Evolutionary conservation across 2,888 invertebrate genomes (phyloP).

Genomic region (Criorhina ranunculi): DNA sequence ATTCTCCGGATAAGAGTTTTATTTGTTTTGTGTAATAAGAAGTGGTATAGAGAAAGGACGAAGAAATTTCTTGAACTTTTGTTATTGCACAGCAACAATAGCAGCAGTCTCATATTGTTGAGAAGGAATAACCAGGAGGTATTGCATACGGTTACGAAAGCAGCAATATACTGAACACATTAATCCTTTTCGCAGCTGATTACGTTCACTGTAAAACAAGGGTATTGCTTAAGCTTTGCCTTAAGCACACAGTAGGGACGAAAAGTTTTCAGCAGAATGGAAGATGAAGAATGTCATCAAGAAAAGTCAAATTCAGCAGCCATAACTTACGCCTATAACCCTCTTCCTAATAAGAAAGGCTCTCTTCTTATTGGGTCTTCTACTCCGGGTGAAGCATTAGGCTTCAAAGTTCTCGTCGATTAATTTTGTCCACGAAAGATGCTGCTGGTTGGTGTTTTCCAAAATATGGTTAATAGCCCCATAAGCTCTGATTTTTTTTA

Average conservation of each 20-base stretch:
- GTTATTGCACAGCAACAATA: neutral
- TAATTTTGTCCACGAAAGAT: too few species aligned
- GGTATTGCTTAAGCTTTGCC: conserved; percentile 8
- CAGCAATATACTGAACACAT: conserved; percentile 37
- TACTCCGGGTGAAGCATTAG: too few species aligned
- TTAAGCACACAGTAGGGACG: conserved; percentile 21
- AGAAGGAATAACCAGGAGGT: conserved; percentile 22
- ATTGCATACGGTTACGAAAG: conserved; percentile 29
- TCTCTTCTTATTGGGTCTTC: too few species aligned
- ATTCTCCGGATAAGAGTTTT: conserved; percentile 42
- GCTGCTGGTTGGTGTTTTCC: too few species aligned
- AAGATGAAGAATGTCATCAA: too few species aligned
- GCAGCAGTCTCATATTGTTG: conserved; percentile 9
- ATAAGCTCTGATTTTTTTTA: too few species aligned
- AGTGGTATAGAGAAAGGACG: neutral
- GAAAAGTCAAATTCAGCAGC: too few species aligned
- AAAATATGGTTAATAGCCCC: too few species aligned
- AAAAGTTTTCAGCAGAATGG: neutral
- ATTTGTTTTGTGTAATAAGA: neutral
- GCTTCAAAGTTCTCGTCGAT: too few species aligned
- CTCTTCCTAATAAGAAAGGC: too few species aligned
- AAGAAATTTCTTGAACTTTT: neutral
- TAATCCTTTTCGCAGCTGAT: conserved; percentile 56
- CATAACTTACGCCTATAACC: too few species aligned
- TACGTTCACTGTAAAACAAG: conserved; percentile 3